Base-by-base conservation (phyloP, 2,797 vertebrate genomes). In the Xiphorhynchus erythropygius region DNA sequence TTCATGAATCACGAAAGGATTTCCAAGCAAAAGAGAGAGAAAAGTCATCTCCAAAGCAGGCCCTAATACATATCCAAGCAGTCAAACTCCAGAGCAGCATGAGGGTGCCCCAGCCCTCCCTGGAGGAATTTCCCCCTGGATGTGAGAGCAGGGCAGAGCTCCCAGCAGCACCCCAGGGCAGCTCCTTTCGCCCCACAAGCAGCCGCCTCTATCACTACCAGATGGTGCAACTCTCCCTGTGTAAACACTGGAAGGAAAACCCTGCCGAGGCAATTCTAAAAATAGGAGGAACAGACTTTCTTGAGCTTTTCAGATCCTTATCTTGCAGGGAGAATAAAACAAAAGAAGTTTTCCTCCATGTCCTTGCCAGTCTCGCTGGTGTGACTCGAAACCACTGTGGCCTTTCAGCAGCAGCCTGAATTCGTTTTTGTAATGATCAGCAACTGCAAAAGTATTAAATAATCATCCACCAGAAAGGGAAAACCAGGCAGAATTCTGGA, bases 211-310 rank as follows among this genome's bases (percentile, higher is more conserved):
- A 98, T 97, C 93, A 86, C 92, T 98, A 97, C 97, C 98, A 98
- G 98, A 98, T 98, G 98, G 97, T 93, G 95, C 73, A 65, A 84
- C 95, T 96, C 97, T 96, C 87, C 57, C 79, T 97, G 90, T 80
- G 67, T 97, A 98, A 98, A 98, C 97, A 97, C 76, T 91, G 84
- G 57, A 67, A 97, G 95, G 95, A 97, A 97, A 97, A 96, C 90
- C 96, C 96, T 93, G 91, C 87, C 47, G 94, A 97, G 97, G 97
- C 87, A 85, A 95, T 57, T 79, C 97, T 98, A 98, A 98, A 98
- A 98, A 98, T 97, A 98, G 96, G 90, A 95, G 89, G 83, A 96
- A 78, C 89, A 97, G 96, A 95, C 93, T 95, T 97, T 87, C 80
- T 94, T 84, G 91, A 95, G 97, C 68, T 96, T 96, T 95, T 84